A percentile compares a stretch with the other conserved stretches of the same genome.
These are phyloP conservation scores for Aporophyla lueneburgensis DNA, from an alignment of 2,888 invertebrate species.

Conservation along the genomic window DNA sequence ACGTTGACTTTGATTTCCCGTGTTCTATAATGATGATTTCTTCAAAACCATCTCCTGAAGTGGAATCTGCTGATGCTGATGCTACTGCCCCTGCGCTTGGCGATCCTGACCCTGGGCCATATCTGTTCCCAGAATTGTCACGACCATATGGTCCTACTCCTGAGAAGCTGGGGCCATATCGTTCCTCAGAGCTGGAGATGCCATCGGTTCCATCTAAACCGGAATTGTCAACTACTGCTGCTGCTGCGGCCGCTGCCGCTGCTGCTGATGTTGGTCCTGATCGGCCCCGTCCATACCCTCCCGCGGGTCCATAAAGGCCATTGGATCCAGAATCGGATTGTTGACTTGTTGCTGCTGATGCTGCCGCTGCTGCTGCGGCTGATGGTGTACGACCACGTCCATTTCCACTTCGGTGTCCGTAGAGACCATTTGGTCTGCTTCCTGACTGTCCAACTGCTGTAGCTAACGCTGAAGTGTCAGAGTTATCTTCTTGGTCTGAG, in stretches of 20 bases:
- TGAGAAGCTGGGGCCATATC: no score
- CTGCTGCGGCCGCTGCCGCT: slow-evolving; percentile 16
- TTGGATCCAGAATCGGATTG: not conserved
- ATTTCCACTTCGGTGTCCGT: no score
- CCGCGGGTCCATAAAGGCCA: not conserved
- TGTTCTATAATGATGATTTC: slow-evolving; percentile 27
- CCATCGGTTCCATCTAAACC: no score
- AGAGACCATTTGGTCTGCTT: rapidly evolving
- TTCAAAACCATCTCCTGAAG: no score
- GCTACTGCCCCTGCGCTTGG: slow-evolving; percentile 20
- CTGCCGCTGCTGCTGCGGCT: not conserved
- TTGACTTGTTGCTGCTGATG: not conserved
- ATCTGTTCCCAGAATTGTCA: rapidly evolving
- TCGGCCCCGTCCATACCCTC: not conserved
- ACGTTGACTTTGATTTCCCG: not conserved
- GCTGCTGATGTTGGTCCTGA: not conserved
- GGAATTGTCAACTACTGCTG: not conserved
- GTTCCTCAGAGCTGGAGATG: not conserved
- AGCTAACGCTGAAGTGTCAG: no score
- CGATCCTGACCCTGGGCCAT: slow-evolving; percentile 14
- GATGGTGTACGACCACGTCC: not conserved
- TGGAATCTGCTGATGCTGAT: not conserved
- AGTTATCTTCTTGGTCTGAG: no score
- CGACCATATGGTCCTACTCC: not conserved
- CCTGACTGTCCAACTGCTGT: no score